A percentile compares a stretch with the other conserved stretches of the same genome.
phyloP scores from a whole-genome alignment of 2,797 vertebrate species.

The Parambassis ranga region DNA sequence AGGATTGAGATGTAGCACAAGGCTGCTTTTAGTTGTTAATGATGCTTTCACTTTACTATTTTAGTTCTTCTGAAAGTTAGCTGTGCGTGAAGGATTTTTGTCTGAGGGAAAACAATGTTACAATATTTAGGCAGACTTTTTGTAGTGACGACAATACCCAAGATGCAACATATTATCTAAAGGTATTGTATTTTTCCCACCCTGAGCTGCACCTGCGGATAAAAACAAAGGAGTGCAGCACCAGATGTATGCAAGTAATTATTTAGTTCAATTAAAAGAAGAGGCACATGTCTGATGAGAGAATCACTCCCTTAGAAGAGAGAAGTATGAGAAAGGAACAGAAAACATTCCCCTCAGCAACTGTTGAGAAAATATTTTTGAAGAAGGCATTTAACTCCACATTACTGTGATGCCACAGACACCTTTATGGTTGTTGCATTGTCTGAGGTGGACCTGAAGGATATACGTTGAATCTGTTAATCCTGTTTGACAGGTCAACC shows the following conservation, averaged over 20 bases:
- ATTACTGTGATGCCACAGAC: background rate
- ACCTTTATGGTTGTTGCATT: background rate
- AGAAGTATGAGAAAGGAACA: background rate
- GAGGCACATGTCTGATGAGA: background rate
- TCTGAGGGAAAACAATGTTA: background rate
- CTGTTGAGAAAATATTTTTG: background rate
- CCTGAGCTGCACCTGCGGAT: background rate
- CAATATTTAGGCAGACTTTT: background rate
- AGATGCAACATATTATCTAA: background rate
- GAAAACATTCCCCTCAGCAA: background rate
- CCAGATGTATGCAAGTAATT: background rate
- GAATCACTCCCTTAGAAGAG: background rate
- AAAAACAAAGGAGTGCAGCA: background rate
- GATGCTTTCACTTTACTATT: background rate
- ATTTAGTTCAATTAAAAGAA: no score
- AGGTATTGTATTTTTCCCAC: constrained; percentile 16
- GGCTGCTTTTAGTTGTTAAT: constrained; percentile 16
- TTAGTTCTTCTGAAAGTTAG: background rate
- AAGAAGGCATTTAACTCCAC: background rate
- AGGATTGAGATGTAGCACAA: background rate
- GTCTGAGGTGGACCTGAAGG: no score
- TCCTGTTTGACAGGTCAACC: no score
- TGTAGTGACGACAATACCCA: constrained; percentile 1
- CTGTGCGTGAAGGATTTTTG: background rate
- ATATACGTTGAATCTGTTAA: no score